Conservation (phyloP, 2,797 vertebrate genomes). For the Peromyscus eremicus region DNA sequence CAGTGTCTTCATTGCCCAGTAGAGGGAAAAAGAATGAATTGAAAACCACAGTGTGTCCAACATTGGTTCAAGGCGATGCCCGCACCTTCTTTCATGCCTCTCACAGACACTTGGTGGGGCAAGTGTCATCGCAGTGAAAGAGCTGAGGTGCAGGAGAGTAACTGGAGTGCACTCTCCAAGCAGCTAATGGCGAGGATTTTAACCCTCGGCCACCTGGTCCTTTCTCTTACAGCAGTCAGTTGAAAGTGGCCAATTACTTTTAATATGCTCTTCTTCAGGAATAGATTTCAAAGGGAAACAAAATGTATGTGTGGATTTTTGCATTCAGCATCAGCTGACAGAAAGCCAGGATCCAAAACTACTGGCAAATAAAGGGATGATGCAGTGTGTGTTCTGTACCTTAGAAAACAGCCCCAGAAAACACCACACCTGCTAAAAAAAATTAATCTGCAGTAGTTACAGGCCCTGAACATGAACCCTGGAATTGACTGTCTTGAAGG, state of each 20-base stretch:
- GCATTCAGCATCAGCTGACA: not conserved
- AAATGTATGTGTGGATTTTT: constrained; percentile 1
- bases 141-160: not conserved
- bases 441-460: not conserved
- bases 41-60: not conserved
- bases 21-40: not conserved
- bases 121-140: not conserved
- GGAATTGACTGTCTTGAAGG: constrained; percentile 28
- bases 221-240: not conserved
- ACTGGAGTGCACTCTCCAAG: not conserved
- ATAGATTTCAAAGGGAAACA: constrained; percentile 44
- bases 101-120: not conserved
- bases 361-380: not conserved
- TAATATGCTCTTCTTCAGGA: constrained; percentile 5
- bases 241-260: not conserved
- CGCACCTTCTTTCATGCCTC: not conserved
- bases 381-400: not conserved
- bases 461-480: constrained; percentile 38
- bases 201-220: not conserved
- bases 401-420: constrained; percentile 1
- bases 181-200: constrained; percentile 25
- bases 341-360: constrained; percentile 18
- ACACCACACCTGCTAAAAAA: not conserved
- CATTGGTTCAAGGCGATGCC: not conserved
- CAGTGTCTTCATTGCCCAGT: not conserved